Percentiles rank a stretch among this genome's conserved stretches.
Evolutionary conservation across 2,113 vertebrate genomes (phyloP).

Genomic region (Orthochromis indermauri): DNA sequence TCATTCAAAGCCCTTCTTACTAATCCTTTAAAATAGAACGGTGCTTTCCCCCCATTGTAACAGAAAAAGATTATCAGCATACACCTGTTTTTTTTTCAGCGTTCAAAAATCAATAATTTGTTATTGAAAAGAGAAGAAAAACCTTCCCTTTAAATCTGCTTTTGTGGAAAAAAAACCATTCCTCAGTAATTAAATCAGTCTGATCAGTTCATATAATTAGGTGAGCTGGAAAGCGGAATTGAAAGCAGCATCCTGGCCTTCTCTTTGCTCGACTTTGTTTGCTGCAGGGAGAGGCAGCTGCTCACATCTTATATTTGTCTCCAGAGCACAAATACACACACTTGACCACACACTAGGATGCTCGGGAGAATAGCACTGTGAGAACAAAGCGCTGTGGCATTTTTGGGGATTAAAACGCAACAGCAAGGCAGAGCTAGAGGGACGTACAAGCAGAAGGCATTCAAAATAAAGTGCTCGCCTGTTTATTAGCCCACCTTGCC

Average conservation of each 20-base stretch:
- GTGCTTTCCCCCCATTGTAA: not conserved
- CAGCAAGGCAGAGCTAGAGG: not conserved
- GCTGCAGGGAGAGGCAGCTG: constrained; percentile 16
- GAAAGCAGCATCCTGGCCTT: not conserved
- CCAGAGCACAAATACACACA: constrained; percentile 24
- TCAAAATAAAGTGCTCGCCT: not conserved
- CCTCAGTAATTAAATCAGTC: not conserved
- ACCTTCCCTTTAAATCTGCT: not conserved
- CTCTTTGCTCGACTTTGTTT: not conserved
- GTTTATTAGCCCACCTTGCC: not conserved
- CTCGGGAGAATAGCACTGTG: constrained; percentile 3
- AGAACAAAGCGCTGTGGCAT: not conserved
- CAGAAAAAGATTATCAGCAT: not conserved
- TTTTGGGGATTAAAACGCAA: not conserved
- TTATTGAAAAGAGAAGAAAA: not conserved
- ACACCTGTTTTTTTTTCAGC: not conserved
- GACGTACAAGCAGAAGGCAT: not conserved
- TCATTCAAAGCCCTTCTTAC: not conserved
- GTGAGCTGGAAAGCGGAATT: not conserved
- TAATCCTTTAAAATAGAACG: not conserved
- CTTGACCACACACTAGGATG: constrained; percentile 6
- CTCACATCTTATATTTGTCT: constrained; percentile 7
- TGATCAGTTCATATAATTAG: not conserved
- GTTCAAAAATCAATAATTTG: not conserved
- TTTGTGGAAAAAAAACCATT: not conserved